Percentiles rank a stretch among this genome's conserved stretches.
These are phyloP conservation scores for Sebastes hopkinsi DNA, from an alignment of 2,797 vertebrate species.

Conservation along the genomic window DNA sequence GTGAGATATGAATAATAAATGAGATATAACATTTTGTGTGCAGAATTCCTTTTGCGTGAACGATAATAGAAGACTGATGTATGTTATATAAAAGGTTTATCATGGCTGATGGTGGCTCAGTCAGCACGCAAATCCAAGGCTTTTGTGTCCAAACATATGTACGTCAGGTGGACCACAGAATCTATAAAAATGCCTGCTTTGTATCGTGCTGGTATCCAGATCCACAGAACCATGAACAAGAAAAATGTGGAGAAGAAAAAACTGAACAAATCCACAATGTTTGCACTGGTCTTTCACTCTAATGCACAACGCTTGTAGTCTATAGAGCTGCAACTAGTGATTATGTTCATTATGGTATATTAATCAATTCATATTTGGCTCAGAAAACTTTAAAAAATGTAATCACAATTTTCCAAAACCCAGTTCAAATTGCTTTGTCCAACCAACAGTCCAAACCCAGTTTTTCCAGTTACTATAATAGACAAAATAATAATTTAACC, in stretches of 20 bases:
- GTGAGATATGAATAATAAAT: conserved; percentile 55
- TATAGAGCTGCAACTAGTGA: background rate
- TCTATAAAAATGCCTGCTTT: background rate
- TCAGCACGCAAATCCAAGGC: background rate
- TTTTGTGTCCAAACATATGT: background rate
- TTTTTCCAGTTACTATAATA: background rate
- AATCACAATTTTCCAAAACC: no score
- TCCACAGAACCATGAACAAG: background rate
- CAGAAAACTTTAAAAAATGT: background rate
- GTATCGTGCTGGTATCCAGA: background rate
- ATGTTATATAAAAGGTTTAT: conserved; percentile 16
- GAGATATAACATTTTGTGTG: conserved; percentile 6
- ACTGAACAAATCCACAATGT: background rate
- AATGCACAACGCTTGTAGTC: no score
- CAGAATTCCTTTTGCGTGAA: conserved; percentile 16
- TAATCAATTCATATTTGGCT: background rate
- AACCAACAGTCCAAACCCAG: background rate
- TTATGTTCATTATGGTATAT: background rate
- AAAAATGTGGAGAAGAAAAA: background rate
- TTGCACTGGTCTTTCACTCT: background rate
- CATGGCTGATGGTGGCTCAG: background rate
- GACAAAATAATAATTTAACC: background rate
- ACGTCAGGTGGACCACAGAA: background rate
- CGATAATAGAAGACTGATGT: conserved; percentile 15
- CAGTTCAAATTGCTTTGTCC: background rate